Base-by-base conservation (phyloP, 2,888 invertebrate species). In the Eupithecia abbreviata region DNA sequence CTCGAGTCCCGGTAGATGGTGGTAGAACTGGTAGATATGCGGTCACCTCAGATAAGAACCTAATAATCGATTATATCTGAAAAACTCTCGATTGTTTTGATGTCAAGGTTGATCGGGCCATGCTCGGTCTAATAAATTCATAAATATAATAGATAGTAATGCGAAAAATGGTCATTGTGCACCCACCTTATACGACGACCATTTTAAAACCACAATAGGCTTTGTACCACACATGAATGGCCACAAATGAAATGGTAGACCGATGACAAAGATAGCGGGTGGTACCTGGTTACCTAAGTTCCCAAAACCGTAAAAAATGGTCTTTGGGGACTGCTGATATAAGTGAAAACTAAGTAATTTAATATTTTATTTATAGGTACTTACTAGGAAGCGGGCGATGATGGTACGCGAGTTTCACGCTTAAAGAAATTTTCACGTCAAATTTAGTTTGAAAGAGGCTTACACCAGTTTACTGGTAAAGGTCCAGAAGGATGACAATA, bases 101-200 rank as follows among this genome's bases (percentile, higher is more conserved):
- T 47, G 15, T 66, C 13, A 66, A 66, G 15, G 42, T 42, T 45
- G 67, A 67, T n/a, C 67, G 6, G 62, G 9, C 62, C n/a, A 18
- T 68, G 43, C 43, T n/a, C 67, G 67, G 7, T 67, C 67, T n/a
- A 68, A 68, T 68, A 68, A 68, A 18, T 68, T 43, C n/a, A 68
- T 43, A n/a, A n/a, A n/a, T n/a, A n/a, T n/a, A n/a, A n/a, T n/a
- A n/a, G n/a, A n/a, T n/a, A 45, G n/a, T 43, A 66, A 66, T 66
- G 15, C 6, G 7, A 66, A 62, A 62, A 62, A 62, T 62, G 30
- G 30, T 30, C 30, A 62, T 62, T 62, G 62, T 62, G 30, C 10
- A 62, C 30, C 30, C 62, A 62, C 12, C 62, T 30, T 30, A 62
- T 62, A 62, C 30, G 30, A 30, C 10, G 10, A 3, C 30, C 30